These are phyloP conservation scores for Heptranchias perlo DNA, from an alignment of 2,113 vertebrate species.

Conservation along the genomic window DNA sequence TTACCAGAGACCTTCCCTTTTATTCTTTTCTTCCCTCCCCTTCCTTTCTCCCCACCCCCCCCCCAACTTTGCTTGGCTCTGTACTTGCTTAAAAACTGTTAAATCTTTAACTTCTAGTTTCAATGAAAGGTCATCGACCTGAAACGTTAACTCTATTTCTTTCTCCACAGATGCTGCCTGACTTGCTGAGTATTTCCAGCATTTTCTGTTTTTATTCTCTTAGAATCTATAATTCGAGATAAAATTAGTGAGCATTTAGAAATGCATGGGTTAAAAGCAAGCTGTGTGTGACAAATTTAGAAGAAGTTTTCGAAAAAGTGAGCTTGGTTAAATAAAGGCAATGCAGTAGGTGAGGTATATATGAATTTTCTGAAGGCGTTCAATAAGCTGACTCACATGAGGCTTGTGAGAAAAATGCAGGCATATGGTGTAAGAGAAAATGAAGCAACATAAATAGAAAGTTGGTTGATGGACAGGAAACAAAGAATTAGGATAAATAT, in stretches of 20 bases:
- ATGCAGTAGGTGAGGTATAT: neutral
- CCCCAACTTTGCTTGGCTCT: too few species aligned
- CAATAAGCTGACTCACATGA: neutral
- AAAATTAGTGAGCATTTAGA: neutral
- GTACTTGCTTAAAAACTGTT: too few species aligned
- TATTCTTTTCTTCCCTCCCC: too few species aligned
- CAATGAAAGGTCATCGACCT: too few species aligned
- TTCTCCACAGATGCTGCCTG: too few species aligned
- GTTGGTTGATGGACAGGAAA: neutral
- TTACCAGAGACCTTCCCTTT: too few species aligned
- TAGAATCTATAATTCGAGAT: too few species aligned
- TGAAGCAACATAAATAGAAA: neutral
- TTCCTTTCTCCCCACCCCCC: too few species aligned
- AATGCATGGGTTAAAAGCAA: neutral
- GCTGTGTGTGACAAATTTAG: neutral
- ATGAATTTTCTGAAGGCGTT: neutral
- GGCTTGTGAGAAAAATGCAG: neutral
- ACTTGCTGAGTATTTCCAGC: too few species aligned
- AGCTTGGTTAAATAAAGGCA: neutral
- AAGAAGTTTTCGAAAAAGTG: neutral
- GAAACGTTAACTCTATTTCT: too few species aligned
- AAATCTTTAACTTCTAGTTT: too few species aligned
- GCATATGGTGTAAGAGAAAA: neutral
- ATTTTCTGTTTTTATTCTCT: too few species aligned
- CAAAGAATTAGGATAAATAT: neutral